These are phyloP conservation scores for Lateolabrax maculatus DNA, from an alignment of 2,797 vertebrate species.

Conservation along the genomic window DNA sequence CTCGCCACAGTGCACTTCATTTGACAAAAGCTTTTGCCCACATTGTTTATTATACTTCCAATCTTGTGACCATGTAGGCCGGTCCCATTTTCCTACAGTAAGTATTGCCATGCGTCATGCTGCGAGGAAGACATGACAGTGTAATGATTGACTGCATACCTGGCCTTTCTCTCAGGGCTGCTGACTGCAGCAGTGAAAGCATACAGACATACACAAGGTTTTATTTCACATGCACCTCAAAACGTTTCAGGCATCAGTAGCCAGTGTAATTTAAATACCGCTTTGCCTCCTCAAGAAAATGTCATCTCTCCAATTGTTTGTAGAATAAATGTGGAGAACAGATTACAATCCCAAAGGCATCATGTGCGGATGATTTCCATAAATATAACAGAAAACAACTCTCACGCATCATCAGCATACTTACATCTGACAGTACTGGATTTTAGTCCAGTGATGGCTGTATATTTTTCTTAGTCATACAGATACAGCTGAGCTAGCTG, in stretches of 20 bases:
- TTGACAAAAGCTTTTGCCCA: slow-evolving; percentile 17
- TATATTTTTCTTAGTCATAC: not conserved
- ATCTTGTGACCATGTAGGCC: slow-evolving; percentile 35
- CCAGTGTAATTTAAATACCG: not conserved
- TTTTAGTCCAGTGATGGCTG: slow-evolving; percentile 10
- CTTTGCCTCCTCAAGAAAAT: not conserved
- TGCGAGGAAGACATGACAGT: slow-evolving; percentile 36
- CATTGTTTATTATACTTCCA: slow-evolving; percentile 15
- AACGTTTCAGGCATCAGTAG: not conserved
- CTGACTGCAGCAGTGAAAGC: not conserved
- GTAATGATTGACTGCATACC: slow-evolving; percentile 56
- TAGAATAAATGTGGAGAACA: not conserved
- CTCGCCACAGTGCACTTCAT: slow-evolving; percentile 13
- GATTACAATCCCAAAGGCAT: not conserved
- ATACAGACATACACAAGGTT: not conserved
- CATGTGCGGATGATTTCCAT: not conserved
- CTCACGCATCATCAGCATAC: not conserved
- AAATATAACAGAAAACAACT: not conserved
- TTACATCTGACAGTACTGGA: not conserved
- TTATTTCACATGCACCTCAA: not conserved
- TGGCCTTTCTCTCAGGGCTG: not conserved
- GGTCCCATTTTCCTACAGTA: slow-evolving; percentile 22
- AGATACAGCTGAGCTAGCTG: slow-evolving; percentile 28
- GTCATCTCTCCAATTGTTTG: not conserved
- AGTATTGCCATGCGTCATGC: slow-evolving; percentile 3